Conservation (phyloP, 2,888 invertebrate species). For the Salticus scenicus region DNA sequence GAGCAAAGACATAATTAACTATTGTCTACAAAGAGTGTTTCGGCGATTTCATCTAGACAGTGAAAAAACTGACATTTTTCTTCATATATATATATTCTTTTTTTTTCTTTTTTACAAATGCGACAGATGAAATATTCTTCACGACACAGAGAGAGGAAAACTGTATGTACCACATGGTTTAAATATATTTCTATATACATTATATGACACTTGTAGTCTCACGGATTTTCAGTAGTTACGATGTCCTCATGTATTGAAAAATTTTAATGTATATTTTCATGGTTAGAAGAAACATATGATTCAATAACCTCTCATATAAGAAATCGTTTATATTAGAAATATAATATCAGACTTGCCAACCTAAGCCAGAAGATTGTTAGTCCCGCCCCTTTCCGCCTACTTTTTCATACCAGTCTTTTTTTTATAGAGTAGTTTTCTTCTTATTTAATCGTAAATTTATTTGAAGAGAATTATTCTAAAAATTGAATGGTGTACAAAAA, state of each 20-base stretch:
- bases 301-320: too few relatives aligned
- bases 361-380: too few relatives aligned
- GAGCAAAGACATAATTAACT: constrained; percentile 24
- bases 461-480: too few relatives aligned
- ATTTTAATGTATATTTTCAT: too few relatives aligned
- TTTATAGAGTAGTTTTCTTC: too few relatives aligned
- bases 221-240: constrained; percentile 31
- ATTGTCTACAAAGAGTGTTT: constrained; percentile 29
- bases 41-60: constrained; percentile 36
- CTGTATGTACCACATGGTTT: constrained; percentile 34
- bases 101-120: constrained; percentile 53
- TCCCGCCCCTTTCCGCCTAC: too few relatives aligned
- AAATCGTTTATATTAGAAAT: too few relatives aligned
- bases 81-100: constrained; percentile 28
- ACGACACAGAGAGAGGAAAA: constrained; percentile 51
- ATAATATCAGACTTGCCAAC: too few relatives aligned
- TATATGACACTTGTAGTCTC: constrained; percentile 58
- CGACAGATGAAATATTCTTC: constrained; percentile 47
- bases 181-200: constrained; percentile 47
- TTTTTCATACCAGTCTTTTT: too few relatives aligned
- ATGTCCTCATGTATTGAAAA: constrained; percentile 4
- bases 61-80: constrained; percentile 31
- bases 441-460: too few relatives aligned
- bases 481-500: too few relatives aligned
- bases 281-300: too few relatives aligned